Base-by-base conservation (phyloP, 2,797 vertebrate genomes). In the Thalassophryne amazonica region DNA sequence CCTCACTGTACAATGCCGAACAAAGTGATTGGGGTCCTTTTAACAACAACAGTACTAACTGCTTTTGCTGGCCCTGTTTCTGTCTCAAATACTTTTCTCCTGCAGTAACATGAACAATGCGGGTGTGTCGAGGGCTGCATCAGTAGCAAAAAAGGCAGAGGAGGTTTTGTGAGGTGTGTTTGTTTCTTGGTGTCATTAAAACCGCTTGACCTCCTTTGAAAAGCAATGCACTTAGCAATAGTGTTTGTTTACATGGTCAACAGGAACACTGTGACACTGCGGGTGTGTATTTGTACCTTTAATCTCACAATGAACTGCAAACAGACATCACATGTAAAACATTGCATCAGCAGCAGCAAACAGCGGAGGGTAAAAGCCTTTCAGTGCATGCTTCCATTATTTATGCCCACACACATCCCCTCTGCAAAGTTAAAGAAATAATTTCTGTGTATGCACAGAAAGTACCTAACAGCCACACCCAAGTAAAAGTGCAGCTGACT, bases 61-160 rank as follows among this genome's bases (percentile, higher is more conserved):
- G 50, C 30, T 60, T 61, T 81, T 73, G 70, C 73, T 49, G 60
- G 49, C 42, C 54, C 63, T 58, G 69, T 58, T 74, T 60, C 62
- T 71, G 66, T 71, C 72, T 76, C 80, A 62, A 64, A 60, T 64
- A 69, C 67, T 71, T 78, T 73, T 73, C 69, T 74, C 63, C 63
- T 36, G 9, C 39, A 46, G 57, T 71, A 72, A 78, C 66, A 46
- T 46, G 65, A 76, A 73, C 57, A 68, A 62, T 60, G 56, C 39
- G 38, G 78, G 73, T 22, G 59, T 69, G 64, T 56, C 4, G 6
- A 60, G 37, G 31, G 19, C 53, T 23, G 45, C 51, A 31, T 38
- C 41, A 60, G 68, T 53, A 69, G 65, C 42, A 18, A 46, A 32
- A 30, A 28, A 51, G 36, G 47, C 18, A 1, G 21, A 46, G 21